Percentiles rank a stretch among this genome's conserved stretches.
These are phyloP conservation scores for Burhinus oedicnemus DNA, from an alignment of 2,113 vertebrate genomes.

Conservation along the genomic window DNA sequence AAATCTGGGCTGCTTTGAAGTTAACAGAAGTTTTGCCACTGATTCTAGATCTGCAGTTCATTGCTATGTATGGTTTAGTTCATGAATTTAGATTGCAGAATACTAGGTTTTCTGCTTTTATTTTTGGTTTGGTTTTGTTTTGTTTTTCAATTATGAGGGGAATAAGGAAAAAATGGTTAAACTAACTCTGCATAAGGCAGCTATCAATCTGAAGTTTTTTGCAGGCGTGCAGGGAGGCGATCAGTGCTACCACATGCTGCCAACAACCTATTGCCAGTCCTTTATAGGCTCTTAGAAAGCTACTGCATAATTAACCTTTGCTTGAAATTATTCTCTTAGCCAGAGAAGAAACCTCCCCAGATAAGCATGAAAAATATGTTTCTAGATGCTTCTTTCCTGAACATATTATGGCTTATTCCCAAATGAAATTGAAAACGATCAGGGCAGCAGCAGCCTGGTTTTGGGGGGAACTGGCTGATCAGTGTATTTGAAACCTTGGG, in stretches of 20 bases:
- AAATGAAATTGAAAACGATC: background rate
- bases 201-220: background rate
- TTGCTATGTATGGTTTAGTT: background rate
- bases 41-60: background rate
- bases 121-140: background rate
- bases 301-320: background rate
- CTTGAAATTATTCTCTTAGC: background rate
- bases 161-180: background rate
- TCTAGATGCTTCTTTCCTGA: background rate
- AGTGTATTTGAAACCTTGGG: background rate
- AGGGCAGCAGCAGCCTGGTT: background rate
- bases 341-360: background rate
- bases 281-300: background rate
- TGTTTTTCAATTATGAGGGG: background rate
- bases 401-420: background rate
- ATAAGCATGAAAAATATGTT: background rate
- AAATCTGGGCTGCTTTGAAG: background rate
- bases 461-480: background rate
- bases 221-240: background rate
- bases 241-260: background rate
- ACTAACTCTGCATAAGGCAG: background rate
- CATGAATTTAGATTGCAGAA: background rate
- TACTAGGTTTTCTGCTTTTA: fast-evolving
- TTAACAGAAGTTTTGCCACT: background rate
- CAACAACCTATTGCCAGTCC: background rate